Evolutionary conservation across 2,797 vertebrate genomes (phyloP), one percentile per base, ranked within the genome.

Genomic region (Moxostoma hubbsi): DNA sequence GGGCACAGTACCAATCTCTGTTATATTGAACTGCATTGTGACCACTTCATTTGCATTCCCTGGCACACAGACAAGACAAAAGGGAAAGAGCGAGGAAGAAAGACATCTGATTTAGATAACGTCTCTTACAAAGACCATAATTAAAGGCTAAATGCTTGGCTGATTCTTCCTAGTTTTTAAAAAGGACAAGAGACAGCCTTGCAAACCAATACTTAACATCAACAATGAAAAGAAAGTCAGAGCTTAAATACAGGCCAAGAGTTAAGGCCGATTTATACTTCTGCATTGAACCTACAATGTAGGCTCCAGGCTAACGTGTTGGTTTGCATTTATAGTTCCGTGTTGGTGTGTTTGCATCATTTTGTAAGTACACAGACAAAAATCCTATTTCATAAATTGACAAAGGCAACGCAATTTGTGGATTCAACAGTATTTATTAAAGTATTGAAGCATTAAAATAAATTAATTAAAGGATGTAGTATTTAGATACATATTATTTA

Each of bases 11-110:
- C 7, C 16, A 62, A 58, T 69, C 36, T 10, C 16, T 16, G 1
- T 63, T 68, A 53, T 43, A 77, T 45, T 69, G 66, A 63, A 10
- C 49, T 15, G 62, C 10, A 12, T 50, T 72, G 51, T 43, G 51
- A 58, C 65, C 59, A 18, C 11, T 13, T 49, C 43, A 24, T 13
- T 47, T 8, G 36, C 18, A 62, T 50, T 62, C 36, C 36, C 36
- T 4, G 36, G 36, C 36, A 36, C 36, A 36, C 36, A 36, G 36
- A 36, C 24, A 45, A 45, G 18, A 49, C 36, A 49, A 43, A 59
- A 11, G 18, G 36, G 59, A 36, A 10, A 62, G 15, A 62, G 7
- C 5, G 47, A 45, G 13, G 45, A 45, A 5, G 18, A 55, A 50
- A 57, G 18, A 66, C 51, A 18, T 36, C 50, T 46, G n/a, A 47